Conservation (phyloP, 1,140 invertebrate species). For the Drosophila suzukii region DNA sequence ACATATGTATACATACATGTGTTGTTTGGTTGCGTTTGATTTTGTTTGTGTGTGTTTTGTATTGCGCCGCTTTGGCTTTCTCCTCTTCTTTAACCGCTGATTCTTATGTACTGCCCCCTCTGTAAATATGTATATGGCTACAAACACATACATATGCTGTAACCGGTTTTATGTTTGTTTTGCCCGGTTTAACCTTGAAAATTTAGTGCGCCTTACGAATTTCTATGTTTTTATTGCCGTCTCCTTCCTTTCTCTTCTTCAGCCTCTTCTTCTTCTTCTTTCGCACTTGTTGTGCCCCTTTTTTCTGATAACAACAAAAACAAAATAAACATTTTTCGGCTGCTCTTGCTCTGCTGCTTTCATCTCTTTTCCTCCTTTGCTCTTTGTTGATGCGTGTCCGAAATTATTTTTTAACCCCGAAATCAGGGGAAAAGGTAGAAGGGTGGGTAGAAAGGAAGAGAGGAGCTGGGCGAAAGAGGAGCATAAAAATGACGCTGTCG, state of each 20-base stretch:
- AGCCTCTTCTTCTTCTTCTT: slow-evolving; percentile 27
- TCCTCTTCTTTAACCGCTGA: neutral
- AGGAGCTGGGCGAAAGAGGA: neutral
- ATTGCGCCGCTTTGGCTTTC: slow-evolving; percentile 42
- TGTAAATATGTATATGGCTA: slow-evolving; percentile 12
- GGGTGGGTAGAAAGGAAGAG: neutral
- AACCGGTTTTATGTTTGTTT: slow-evolving; percentile 83
- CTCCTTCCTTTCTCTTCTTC: slow-evolving; percentile 31
- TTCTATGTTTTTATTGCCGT: slow-evolving; percentile 76
- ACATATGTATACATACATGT: slow-evolving; percentile 1
- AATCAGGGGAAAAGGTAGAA: slow-evolving; percentile 9
- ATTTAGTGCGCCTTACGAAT: slow-evolving; percentile 68
- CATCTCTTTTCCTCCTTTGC: neutral
- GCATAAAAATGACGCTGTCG: slow-evolving; percentile 60
- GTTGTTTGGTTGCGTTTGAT: neutral
- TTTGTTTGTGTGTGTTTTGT: slow-evolving; percentile 11
- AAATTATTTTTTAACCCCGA: slow-evolving; percentile 28
- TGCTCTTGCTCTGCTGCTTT: neutral
- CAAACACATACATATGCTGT: slow-evolving; percentile 54
- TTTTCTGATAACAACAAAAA: slow-evolving; percentile 31
- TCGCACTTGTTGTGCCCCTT: slow-evolving; percentile 72
- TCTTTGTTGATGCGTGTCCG: slow-evolving; percentile 23
- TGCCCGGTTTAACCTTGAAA: slow-evolving; percentile 83
- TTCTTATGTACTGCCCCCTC: slow-evolving; percentile 15
- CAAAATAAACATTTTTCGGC: slow-evolving; percentile 38